A percentile compares a stretch with the other conserved stretches of the same genome.
phyloP scores from a whole-genome alignment of 2,797 vertebrate genomes.

The Epinephelus awoara region DNA sequence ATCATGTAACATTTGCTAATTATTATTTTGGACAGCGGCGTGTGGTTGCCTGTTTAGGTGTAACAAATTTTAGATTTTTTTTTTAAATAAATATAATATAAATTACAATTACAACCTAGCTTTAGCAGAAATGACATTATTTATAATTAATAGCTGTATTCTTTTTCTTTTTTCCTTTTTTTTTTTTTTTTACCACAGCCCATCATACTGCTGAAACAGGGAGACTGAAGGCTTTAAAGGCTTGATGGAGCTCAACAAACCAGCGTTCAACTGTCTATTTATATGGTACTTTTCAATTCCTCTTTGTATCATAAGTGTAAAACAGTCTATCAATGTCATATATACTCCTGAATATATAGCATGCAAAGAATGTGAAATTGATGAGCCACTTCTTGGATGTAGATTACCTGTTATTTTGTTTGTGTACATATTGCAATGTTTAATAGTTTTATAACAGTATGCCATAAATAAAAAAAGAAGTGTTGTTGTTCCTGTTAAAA shows the following conservation, averaged over 20 bases:
- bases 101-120: no score
- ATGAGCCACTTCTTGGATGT: not conserved
- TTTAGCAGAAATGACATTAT: not conserved
- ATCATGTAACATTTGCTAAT: no score
- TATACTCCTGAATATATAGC: not conserved
- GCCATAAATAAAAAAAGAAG: not conserved
- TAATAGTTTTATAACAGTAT: not conserved
- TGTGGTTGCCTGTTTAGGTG: no score
- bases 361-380: not conserved
- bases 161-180: not conserved
- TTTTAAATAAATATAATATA: no score
- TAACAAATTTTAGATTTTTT: no score
- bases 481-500: not conserved
- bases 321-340: not conserved
- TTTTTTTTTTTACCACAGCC: constrained; percentile 69
- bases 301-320: not conserved
- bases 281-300: not conserved
- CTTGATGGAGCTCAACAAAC: not conserved
- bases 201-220: constrained; percentile 78
- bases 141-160: not conserved
- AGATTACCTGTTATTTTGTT: not conserved
- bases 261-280: not conserved
- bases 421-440: not conserved
- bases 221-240: constrained; percentile 41
- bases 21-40: no score